phyloP scores from a whole-genome alignment of 1,140 invertebrate species.

The Drosophila insularis region DNA sequence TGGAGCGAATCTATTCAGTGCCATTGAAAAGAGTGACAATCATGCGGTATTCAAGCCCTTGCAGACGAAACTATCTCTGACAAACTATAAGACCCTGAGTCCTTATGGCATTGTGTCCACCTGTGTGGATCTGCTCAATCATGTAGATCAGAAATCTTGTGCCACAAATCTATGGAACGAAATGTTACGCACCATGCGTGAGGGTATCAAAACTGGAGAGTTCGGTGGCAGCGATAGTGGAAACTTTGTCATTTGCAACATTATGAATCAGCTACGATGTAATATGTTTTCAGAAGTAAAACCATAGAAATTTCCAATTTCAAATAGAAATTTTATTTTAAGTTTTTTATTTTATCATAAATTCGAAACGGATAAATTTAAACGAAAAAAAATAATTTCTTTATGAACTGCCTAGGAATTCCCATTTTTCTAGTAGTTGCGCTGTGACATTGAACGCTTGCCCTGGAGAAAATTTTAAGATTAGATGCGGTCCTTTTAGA shows the following conservation, averaged over 20 bases:
- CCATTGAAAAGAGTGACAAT: slow-evolving; percentile 54
- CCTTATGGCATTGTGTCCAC: slow-evolving; percentile 70
- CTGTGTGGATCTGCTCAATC: slow-evolving; percentile 58
- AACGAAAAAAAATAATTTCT: neutral
- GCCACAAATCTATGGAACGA: slow-evolving; percentile 39
- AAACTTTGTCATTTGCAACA: slow-evolving; percentile 68
- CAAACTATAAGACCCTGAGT: slow-evolving; percentile 59
- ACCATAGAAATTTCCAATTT: neutral
- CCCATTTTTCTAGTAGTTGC: slow-evolving; percentile 30
- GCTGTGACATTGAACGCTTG: slow-evolving; percentile 15
- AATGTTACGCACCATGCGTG: slow-evolving; percentile 60
- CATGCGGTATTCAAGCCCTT: slow-evolving; percentile 73
- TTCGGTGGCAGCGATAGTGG: slow-evolving; percentile 62
- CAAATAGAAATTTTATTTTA: neutral
- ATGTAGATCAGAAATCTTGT: slow-evolving; percentile 48
- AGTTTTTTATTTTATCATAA: slow-evolving; percentile 9
- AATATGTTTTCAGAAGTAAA: slow-evolving; percentile 13
- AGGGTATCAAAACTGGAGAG: slow-evolving; percentile 57
- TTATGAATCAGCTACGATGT: slow-evolving; percentile 59
- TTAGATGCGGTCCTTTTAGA: neutral
- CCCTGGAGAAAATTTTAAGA: neutral
- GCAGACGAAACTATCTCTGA: slow-evolving; percentile 70
- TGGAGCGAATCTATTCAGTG: slow-evolving; percentile 67
- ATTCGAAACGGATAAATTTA: slow-evolving; percentile 10
- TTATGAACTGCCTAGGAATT: neutral